Evolutionary conservation across 2,113 vertebrate genomes (phyloP).

Genomic region (Dicrurus megarhynchus): DNA sequence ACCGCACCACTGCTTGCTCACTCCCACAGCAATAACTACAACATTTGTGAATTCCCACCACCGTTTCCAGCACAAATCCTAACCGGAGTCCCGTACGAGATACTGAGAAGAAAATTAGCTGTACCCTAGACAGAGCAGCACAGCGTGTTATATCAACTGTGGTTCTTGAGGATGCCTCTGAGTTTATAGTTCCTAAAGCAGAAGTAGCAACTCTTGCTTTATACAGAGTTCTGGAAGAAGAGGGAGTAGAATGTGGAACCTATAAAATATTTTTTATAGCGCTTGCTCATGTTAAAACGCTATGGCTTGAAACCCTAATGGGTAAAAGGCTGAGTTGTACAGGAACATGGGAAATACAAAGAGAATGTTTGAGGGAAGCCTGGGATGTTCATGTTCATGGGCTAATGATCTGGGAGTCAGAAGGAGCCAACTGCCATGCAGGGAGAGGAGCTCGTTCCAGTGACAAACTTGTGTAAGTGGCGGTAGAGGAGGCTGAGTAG

Average conservation of each 20-base stretch:
- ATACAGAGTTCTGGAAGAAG: neutral
- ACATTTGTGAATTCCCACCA: neutral
- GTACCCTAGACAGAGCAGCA: neutral
- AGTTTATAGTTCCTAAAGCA: neutral
- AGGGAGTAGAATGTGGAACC: neutral
- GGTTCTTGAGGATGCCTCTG: neutral
- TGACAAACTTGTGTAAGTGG: neutral
- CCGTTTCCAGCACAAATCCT: neutral
- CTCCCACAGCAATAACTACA: neutral
- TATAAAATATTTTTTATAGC: neutral
- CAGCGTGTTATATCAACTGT: rapidly evolving
- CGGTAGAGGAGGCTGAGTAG: neutral
- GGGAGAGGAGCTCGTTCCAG: neutral
- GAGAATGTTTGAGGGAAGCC: neutral
- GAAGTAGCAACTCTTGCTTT: neutral
- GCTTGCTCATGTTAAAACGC: neutral
- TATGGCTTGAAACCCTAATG: neutral
- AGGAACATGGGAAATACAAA: neutral
- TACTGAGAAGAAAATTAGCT: neutral
- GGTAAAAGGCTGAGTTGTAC: neutral
- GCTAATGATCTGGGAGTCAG: neutral
- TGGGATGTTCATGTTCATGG: neutral
- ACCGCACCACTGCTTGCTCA: neutral
- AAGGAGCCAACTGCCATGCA: neutral
- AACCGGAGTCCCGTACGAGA: rapidly evolving